Conservation (phyloP, 2,113 vertebrate species). For the Zosterops pallidus region DNA sequence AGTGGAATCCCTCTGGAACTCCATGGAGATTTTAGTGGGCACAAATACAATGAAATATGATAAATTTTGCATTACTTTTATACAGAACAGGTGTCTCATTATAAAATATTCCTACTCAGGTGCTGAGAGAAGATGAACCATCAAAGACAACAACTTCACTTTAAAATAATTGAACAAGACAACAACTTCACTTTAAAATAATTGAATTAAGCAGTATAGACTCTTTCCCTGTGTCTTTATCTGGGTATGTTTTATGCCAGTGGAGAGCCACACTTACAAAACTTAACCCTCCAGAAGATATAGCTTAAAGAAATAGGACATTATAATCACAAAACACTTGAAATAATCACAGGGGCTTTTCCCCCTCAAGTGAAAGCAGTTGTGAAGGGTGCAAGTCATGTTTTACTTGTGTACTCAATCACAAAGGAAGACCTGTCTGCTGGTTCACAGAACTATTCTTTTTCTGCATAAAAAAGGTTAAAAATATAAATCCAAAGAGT, state of each 20-base stretch:
- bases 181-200: neutral
- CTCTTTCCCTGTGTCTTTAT: neutral
- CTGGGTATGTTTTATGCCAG: neutral
- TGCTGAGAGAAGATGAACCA: neutral
- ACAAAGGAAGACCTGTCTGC: neutral
- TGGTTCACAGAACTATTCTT: neutral
- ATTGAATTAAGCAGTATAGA: neutral
- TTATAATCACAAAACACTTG: neutral
- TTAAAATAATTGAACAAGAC: neutral
- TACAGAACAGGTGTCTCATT: neutral
- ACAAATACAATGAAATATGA: neutral
- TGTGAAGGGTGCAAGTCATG: neutral
- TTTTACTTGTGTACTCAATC: neutral
- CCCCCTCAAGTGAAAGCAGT: neutral
- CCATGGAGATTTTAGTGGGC: neutral
- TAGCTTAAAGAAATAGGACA: neutral
- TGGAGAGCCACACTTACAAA: neutral
- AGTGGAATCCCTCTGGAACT: neutral
- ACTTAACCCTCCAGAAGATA: neutral
- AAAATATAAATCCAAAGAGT: neutral
- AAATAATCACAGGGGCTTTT: neutral
- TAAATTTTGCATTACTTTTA: neutral
- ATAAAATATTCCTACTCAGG: neutral
- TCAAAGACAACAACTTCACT: neutral
- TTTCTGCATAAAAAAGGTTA: neutral